Percentiles rank a stretch among this genome's conserved stretches.
Evolutionary conservation across 2,888 invertebrate genomes (phyloP).

Genomic region (Standfussiana lucernea): DNA sequence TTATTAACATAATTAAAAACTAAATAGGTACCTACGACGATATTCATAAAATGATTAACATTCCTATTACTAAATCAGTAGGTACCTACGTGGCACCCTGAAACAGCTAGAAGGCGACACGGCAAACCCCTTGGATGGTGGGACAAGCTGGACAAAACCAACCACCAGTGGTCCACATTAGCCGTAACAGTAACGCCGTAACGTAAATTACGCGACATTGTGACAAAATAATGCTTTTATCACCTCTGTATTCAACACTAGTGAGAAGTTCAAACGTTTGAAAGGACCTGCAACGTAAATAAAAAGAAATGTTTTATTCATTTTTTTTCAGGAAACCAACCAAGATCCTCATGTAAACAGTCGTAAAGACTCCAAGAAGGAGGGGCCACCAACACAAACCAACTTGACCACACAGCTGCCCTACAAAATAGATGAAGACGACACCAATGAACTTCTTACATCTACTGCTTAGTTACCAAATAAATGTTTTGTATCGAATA

Average conservation of each 20-base stretch:
- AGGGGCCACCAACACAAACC: slow-evolving; percentile 80
- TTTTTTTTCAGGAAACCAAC: slow-evolving; percentile 59
- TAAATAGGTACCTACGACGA: neutral
- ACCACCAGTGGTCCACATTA: neutral
- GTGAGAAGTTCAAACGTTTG: neutral
- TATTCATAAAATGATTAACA: neutral
- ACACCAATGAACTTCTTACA: slow-evolving; percentile 86
- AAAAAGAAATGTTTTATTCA: neutral
- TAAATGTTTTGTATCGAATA: slow-evolving; percentile 54
- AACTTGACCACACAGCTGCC: slow-evolving; percentile 88
- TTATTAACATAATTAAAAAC: too few species aligned
- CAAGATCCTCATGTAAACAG: slow-evolving; percentile 44
- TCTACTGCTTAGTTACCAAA: slow-evolving; percentile 71
- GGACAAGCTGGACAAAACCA: neutral
- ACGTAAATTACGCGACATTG: neutral
- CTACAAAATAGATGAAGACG: slow-evolving; percentile 92
- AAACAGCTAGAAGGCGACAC: neutral
- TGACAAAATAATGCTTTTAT: neutral
- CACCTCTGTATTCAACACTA: neutral
- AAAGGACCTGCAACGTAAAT: neutral
- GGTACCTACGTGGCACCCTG: too few species aligned
- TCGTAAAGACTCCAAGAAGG: slow-evolving; percentile 55
- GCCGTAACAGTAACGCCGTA: neutral
- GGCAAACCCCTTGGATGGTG: neutral
- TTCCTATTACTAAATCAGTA: neutral